Evolutionary conservation across 2,888 invertebrate species (phyloP).

Genomic region (Mechanitis mazaeus): DNA sequence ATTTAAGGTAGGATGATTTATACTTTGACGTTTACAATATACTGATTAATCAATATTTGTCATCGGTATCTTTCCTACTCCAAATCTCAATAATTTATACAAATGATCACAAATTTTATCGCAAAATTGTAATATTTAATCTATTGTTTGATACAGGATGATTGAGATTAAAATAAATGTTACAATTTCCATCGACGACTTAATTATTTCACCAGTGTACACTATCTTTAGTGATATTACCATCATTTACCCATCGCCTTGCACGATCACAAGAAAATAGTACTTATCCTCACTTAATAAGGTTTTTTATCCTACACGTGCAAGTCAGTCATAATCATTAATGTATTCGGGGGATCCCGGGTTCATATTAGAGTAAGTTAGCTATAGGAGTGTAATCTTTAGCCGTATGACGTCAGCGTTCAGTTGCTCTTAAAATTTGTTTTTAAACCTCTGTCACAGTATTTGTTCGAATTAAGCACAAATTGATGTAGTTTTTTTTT

Average conservation of each 20-base stretch:
- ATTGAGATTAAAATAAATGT: constrained; percentile 12
- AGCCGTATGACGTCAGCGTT: constrained; percentile 58
- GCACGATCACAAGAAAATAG: constrained; percentile 29
- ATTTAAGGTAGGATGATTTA: constrained; percentile 21
- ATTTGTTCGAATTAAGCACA: constrained; percentile 57
- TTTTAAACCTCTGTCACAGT: constrained; percentile 44
- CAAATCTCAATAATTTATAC: too few relatives aligned
- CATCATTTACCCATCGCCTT: constrained; percentile 24
- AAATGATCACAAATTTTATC: too few relatives aligned
- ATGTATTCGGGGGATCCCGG: constrained; percentile 25
- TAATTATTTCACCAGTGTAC: constrained; percentile 24
- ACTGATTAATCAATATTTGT: constrained; percentile 10
- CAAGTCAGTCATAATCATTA: constrained; percentile 15
- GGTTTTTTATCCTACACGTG: constrained; percentile 20
- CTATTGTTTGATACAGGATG: constrained; percentile 9
- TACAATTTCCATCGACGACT: constrained; percentile 18
- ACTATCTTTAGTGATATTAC: constrained; percentile 16
- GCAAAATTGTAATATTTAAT: not conserved
- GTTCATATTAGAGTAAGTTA: constrained; percentile 68
- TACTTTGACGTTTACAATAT: constrained; percentile 19
- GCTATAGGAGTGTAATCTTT: constrained; percentile 58
- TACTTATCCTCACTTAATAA: constrained; percentile 31
- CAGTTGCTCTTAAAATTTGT: constrained; percentile 56
- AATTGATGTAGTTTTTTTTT: constrained; percentile 38
- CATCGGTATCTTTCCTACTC: not conserved